Evolutionary conservation across 2,113 vertebrate species (phyloP), one percentile per base, ranked within the genome.

Genomic region (Marcusenius ussheri): DNA sequence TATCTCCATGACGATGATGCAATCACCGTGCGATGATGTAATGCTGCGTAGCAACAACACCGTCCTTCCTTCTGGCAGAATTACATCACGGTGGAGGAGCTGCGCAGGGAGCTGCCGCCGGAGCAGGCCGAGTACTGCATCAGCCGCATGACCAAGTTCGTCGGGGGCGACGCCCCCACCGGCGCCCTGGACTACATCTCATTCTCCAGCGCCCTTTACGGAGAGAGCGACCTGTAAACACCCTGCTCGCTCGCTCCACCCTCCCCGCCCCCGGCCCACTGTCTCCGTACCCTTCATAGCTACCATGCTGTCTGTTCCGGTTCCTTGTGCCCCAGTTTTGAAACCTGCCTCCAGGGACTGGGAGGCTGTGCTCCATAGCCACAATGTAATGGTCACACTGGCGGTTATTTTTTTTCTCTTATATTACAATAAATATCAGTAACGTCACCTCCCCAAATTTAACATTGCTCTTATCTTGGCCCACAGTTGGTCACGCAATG

Each of bases 61-160:
- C 8, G 1, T 27, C 17, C 17, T 35, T 56, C 58, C n/a, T 58
- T 45, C 88, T 77, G 88, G 2, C 93, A 97, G 97, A 96, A 96
- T 0, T 97, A 97, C 19, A 97, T 98, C 93, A 93, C 97, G 90
- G 94, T 96, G 0, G 97, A 97, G 7, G 97, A 98, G 91, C 92
- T 98, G 89, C 96, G 96, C 3, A 95, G 97, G 50, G 97, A 97
- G 92, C 93, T 97, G 90, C 97, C 97, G 70, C 95, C 96, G 0
- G 97, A 97, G 70, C 97, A 98, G 94, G 96, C 97, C 88, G 96
- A 98, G 91, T 98, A 97, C 90, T 98, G 97, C 93, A 96, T 97
- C 93, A 95, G 95, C 92, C 96, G 96, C 88, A 97, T 97, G 97
- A 96, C 97, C 0, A 91, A 95, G 0, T 97, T 97, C 92, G 92